Base-by-base conservation (phyloP, 2,888 invertebrate species). In the Herminia tarsipennalis region DNA sequence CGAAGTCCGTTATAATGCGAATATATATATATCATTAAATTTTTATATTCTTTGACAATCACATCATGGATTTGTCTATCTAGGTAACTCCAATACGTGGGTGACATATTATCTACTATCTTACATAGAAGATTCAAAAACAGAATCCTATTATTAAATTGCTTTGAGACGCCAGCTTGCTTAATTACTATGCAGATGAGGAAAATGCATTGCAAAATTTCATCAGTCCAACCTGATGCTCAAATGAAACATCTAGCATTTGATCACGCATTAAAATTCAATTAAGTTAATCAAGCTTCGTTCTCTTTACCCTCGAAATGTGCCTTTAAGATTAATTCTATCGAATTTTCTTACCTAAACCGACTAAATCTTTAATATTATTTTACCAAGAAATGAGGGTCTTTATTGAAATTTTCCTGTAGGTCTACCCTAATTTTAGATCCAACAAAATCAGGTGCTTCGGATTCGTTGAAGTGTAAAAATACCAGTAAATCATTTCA, bases 361-460 rank as follows among this genome's bases (percentile, higher is more conserved):
- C 21, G 16, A 39, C 41, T 37, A 30, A 53, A 46, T 57, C 12
- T 43, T 5, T 40, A 38, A 49, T 33, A 28, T 54, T 30, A 17
- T 39, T 12, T 29, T 45, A 22, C 30, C 9, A 9, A 33, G 13
- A 45, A 52, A 9, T 30, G 22, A 21, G 32, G 1, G 30, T 35
- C 24, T 24, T 50, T 51, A 44, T 62, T 51, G 40, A 50, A 61
- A n/a, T n/a, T n/a, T 56, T 22, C 25, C 8, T 16, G 37, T 9
- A 22, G 29, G 37, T 45, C 34, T 30, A 35, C 36, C 37, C 30
- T 46, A 43, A 56, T 61, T 56, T 37, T 32, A 33, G 27, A 46
- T 32, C 45, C 41, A 27, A 33, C 27, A 10, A n/a, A n/a, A n/a
- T n/a, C n/a, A n/a, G n/a, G n/a, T n/a, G n/a, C n/a, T n/a, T n/a